Evolutionary conservation across 1,140 invertebrate genomes (phyloP), one percentile per base, ranked within the genome.

Genomic region (Marisa cornuarietis): DNA sequence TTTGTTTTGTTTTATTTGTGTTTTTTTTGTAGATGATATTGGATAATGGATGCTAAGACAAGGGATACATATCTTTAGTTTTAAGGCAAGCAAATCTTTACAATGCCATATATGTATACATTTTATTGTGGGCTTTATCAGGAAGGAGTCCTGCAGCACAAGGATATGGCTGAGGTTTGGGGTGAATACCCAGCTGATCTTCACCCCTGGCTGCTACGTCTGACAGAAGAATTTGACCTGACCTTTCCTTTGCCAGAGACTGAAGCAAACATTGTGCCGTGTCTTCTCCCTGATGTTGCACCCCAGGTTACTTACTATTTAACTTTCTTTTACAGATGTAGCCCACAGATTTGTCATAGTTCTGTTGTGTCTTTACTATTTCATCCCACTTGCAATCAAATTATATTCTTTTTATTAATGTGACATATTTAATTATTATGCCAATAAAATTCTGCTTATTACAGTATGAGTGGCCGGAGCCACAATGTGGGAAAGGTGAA

Each of bases 161-260:
- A 83, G n/a, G 86, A 90, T 75, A 83, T 91, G 76, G 80, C 68
- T n/a, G 79, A 81, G 8, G 83, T 91, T 22, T 91, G 90, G 90
- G 71, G 82, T 24, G 80, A 85, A 18, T 91, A 90, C 71, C 78
- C 83, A 0, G 73, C 79, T 31, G 82, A 87, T 0, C 82, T 90
- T 14, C 90, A 89, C 74, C 84, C 85, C 0, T 91, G 90, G 90
- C 83, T 91, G 22, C 83, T 91, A 20, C 82, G 88, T 61, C 83
- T 91, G 51, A 91, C 90, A 0, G 90, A 91, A 77, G 89, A 90
- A 79, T 91, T 91, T 87, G 90, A 90, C 78, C 83, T 91, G 73
- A 91, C 90, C 4, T 91, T 90, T 78, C 86, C 88, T 10, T 80
- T 90, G 4, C 49, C 79, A 0, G 85, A 89, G 52, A 83, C 89